Evolutionary conservation across 2,113 vertebrate genomes (phyloP).

Genomic region (Gymnarchus niloticus): DNA sequence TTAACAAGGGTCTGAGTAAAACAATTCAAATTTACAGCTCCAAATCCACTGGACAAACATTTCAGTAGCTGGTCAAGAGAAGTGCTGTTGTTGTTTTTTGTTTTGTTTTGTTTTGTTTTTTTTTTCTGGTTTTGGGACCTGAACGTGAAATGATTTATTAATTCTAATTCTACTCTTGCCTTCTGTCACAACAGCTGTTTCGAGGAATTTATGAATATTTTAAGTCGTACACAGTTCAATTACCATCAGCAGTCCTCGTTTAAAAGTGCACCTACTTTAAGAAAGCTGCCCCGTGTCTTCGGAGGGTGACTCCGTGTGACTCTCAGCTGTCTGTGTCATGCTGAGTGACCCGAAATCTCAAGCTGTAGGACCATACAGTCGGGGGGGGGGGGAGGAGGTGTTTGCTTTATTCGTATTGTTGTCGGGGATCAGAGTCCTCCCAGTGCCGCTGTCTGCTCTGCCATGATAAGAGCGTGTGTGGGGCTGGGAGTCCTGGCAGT

Average conservation of each 20-base stretch:
- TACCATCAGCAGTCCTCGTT: no score
- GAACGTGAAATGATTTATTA: neutral
- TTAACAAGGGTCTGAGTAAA: neutral
- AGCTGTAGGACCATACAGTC: neutral
- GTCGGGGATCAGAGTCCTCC: constrained; percentile 14
- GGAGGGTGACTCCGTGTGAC: neutral
- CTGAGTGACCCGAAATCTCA: neutral
- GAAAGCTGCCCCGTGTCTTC: no score
- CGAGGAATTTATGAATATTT: neutral
- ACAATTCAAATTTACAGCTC: neutral
- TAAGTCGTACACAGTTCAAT: no score
- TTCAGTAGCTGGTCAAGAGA: constrained; percentile 10
- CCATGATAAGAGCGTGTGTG: constrained; percentile 9
- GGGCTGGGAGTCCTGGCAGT: neutral
- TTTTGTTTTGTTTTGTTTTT: no score
- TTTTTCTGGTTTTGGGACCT: neutral
- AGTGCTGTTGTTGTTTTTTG: no score
- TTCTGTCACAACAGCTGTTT: neutral
- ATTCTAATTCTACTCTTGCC: no score
- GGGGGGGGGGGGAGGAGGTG: neutral
- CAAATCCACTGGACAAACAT: constrained; percentile 3
- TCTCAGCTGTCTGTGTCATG: neutral
- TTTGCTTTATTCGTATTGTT: constrained; percentile 14
- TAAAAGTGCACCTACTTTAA: no score
- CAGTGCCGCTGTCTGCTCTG: neutral